A percentile compares a stretch with the other conserved stretches of the same genome.
Evolutionary conservation across 1,140 invertebrate genomes (phyloP).

Genomic region (Chlorops oryzae): DNA sequence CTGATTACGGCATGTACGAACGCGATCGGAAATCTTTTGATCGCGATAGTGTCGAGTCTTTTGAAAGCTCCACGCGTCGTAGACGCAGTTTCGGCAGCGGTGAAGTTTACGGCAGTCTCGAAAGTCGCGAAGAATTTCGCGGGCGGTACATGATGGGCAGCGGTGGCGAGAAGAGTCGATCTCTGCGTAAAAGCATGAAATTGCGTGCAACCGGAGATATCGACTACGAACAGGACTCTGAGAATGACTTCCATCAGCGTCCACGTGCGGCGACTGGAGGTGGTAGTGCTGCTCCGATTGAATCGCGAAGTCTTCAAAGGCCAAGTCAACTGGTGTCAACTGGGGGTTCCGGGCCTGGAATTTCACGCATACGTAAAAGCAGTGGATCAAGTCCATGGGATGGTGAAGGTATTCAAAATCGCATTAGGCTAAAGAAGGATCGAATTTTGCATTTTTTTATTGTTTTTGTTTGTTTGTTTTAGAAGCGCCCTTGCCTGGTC

Average conservation of each 20-base stretch:
- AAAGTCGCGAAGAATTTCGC: slow-evolving; percentile 42
- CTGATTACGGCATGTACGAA: slow-evolving; percentile 16
- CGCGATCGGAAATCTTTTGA: slow-evolving; percentile 42
- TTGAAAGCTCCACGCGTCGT: slow-evolving; percentile 35
- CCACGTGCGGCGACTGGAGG: slow-evolving; percentile 15
- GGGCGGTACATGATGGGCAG: slow-evolving; percentile 21
- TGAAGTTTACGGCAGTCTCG: slow-evolving; percentile 43
- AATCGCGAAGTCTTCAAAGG: slow-evolving; percentile 35
- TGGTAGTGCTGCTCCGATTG: background rate
- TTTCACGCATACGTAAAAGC: slow-evolving; percentile 42
- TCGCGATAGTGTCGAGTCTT: slow-evolving; percentile 45
- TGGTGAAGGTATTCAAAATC: slow-evolving; percentile 52
- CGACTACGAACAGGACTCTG: slow-evolving; percentile 46
- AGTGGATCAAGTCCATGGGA: slow-evolving; percentile 54
- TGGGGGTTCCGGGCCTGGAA: slow-evolving; percentile 12
- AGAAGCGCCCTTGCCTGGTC: slow-evolving; percentile 50
- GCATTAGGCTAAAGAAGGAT: slow-evolving; percentile 1
- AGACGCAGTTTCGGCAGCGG: slow-evolving; percentile 44
- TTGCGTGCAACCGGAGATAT: slow-evolving; percentile 36
- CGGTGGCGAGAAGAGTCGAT: slow-evolving; percentile 28
- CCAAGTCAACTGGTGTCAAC: slow-evolving; percentile 26
- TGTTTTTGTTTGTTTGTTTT: slow-evolving; percentile 13
- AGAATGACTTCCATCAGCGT: slow-evolving; percentile 33
- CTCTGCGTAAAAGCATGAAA: slow-evolving; percentile 36
- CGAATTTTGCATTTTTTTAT: background rate